These are phyloP conservation scores for Habropoda laboriosa DNA, from an alignment of 1,140 invertebrate species.

Conservation along the genomic window DNA sequence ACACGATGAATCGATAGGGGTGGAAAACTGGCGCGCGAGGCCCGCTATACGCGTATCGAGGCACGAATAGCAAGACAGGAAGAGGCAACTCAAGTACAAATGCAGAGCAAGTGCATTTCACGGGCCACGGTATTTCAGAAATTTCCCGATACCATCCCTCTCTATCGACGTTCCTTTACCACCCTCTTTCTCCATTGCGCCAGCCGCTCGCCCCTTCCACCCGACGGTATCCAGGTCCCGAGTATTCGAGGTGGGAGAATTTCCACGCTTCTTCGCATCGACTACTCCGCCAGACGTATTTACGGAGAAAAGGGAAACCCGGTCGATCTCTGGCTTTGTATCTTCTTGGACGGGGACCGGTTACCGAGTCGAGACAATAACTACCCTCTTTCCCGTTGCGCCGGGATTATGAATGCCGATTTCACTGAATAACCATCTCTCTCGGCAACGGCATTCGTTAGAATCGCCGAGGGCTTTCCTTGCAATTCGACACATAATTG, in stretches of 20 bases:
- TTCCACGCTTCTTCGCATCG: slow-evolving; percentile 30
- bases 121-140: slow-evolving; percentile 66
- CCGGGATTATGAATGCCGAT: slow-evolving; percentile 43
- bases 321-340: slow-evolving; percentile 28
- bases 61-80: slow-evolving; percentile 11
- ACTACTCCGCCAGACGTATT: slow-evolving; percentile 31
- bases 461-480: neutral
- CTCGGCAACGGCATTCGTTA: slow-evolving; percentile 3
- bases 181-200: slow-evolving; percentile 53
- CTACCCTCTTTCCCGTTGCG: slow-evolving; percentile 1
- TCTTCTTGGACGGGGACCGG: slow-evolving; percentile 19
- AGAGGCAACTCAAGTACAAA: slow-evolving; percentile 50
- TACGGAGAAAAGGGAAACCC: slow-evolving; percentile 29
- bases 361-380: slow-evolving; percentile 54
- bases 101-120: slow-evolving; percentile 67
- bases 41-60: neutral
- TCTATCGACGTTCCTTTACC: slow-evolving; percentile 38
- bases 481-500: slow-evolving; percentile 37
- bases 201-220: neutral
- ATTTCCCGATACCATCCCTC: slow-evolving; percentile 61
- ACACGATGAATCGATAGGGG: neutral
- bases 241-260: slow-evolving; percentile 23
- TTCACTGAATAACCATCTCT: slow-evolving; percentile 3
- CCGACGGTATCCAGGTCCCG: neutral
- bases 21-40: neutral